Conservation (phyloP, 2,888 invertebrate genomes). For the Lepidonotus clava region DNA sequence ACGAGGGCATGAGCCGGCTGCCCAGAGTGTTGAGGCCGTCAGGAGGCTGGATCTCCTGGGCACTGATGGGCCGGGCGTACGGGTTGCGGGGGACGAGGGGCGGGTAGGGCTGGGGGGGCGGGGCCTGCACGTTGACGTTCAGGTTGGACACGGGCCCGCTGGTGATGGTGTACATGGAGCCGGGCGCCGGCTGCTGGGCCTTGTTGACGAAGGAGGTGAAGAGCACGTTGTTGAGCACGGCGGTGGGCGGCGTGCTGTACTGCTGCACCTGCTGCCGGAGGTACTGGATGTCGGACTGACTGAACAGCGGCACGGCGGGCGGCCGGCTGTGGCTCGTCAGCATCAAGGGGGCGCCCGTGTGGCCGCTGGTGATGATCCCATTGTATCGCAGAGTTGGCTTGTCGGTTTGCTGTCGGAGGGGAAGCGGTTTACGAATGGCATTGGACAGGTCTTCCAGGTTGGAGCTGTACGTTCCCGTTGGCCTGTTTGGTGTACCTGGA, state of each 20-base stretch:
- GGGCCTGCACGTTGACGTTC: not conserved
- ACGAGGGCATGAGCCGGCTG: not conserved
- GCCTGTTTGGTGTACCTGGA: not conserved
- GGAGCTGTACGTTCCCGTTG: not conserved
- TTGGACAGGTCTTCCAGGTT: not conserved
- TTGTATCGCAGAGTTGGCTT: constrained; percentile 36
- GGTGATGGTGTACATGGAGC: not conserved
- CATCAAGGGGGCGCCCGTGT: not conserved
- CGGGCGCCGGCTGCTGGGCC: not conserved
- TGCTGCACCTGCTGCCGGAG: constrained; percentile 31
- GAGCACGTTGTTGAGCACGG: not conserved
- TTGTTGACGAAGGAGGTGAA: constrained; percentile 31
- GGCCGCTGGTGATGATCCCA: not conserved
- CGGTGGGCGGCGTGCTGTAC: constrained; percentile 8
- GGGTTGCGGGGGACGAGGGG: constrained; percentile 17
- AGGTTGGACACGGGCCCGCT: not conserved
- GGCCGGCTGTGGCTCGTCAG: constrained; percentile 5
- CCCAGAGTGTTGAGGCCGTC: not conserved
- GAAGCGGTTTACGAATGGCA: constrained; percentile 3
- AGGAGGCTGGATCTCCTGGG: constrained; percentile 34
- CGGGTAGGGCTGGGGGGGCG: not conserved
- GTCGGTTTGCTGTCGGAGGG: not conserved
- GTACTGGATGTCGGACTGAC: constrained; percentile 48
- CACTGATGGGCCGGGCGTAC: constrained; percentile 12
- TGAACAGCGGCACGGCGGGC: constrained; percentile 33